phyloP scores from a whole-genome alignment of 2,113 vertebrate species.

The Mormyrus iriodes region DNA sequence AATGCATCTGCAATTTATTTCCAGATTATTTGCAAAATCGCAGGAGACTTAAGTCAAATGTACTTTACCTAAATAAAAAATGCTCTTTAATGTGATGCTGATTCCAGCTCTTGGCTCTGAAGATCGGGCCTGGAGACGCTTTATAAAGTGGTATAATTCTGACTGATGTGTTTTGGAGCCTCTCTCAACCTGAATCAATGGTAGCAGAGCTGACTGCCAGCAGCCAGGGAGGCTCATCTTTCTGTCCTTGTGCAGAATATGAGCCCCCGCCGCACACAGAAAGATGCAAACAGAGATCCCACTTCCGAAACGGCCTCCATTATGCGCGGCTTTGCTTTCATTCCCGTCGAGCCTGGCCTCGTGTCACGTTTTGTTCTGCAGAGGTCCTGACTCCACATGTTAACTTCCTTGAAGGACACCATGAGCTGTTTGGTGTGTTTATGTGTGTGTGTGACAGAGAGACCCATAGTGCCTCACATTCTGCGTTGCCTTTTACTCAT shows the following conservation, averaged over 20 bases:
- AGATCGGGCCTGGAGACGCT: neutral
- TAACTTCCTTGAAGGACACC: neutral
- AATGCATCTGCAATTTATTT: neutral
- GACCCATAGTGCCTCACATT: neutral
- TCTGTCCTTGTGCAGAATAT: constrained; percentile 55
- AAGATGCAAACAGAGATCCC: constrained; percentile 34
- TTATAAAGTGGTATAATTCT: neutral
- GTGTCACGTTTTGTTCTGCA: constrained; percentile 15
- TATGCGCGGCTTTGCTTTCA: constrained; percentile 29
- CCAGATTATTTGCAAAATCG: neutral
- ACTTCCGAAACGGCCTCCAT: constrained; percentile 25
- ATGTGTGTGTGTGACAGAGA: neutral
- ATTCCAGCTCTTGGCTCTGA: neutral
- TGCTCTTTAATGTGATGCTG: neutral
- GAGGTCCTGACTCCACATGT: neutral
- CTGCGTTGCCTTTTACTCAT: neutral
- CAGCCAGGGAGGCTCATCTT: constrained; percentile 45
- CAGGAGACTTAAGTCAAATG: neutral
- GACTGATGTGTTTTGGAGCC: constrained; percentile 12
- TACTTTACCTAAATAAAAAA: neutral
- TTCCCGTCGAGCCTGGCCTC: neutral
- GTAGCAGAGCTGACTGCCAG: constrained; percentile 22
- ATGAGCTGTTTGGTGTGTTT: neutral
- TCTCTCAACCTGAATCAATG: constrained; percentile 30
- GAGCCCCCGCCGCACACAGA: constrained; percentile 35